These are phyloP conservation scores for Hucho hucho DNA, from an alignment of 2,113 vertebrate genomes.

Conservation along the genomic window DNA sequence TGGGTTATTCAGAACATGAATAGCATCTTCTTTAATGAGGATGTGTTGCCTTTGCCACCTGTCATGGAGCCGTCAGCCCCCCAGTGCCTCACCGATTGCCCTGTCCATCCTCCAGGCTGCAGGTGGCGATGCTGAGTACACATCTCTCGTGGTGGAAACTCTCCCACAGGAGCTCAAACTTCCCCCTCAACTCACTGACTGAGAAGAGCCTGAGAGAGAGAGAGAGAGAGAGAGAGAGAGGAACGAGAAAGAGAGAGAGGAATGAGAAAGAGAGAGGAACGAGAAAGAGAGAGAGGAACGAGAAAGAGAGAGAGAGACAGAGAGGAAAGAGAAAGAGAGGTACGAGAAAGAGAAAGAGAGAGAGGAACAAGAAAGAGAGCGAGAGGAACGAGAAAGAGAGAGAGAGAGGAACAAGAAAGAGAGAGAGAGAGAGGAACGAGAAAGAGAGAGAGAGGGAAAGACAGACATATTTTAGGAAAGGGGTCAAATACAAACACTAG, in stretches of 20 bases:
- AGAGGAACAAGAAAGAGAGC: background rate
- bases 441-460: background rate
- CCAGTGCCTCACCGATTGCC: background rate
- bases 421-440: background rate
- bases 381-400: background rate
- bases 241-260: too few species aligned
- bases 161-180: slow-evolving; percentile 82
- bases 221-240: background rate
- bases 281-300: too few species aligned
- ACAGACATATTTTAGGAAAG: background rate
- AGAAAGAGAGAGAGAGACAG: background rate
- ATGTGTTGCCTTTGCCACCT: too few species aligned
- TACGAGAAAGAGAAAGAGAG: background rate
- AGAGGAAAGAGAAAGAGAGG: background rate
- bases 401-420: too few species aligned
- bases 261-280: too few species aligned
- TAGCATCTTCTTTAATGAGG: too few species aligned
- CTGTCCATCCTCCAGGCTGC: slow-evolving; percentile 24
- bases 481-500: slow-evolving; percentile 1
- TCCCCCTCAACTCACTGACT: slow-evolving; percentile 69
- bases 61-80: too few species aligned
- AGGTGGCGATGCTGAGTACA: slow-evolving; percentile 85
- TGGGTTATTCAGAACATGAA: too few species aligned
- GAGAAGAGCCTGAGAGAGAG: slow-evolving; percentile 79
- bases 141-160: slow-evolving; percentile 89